Evolutionary conservation across 2,113 vertebrate species (phyloP).

Genomic region (Sorex fumeus): DNA sequence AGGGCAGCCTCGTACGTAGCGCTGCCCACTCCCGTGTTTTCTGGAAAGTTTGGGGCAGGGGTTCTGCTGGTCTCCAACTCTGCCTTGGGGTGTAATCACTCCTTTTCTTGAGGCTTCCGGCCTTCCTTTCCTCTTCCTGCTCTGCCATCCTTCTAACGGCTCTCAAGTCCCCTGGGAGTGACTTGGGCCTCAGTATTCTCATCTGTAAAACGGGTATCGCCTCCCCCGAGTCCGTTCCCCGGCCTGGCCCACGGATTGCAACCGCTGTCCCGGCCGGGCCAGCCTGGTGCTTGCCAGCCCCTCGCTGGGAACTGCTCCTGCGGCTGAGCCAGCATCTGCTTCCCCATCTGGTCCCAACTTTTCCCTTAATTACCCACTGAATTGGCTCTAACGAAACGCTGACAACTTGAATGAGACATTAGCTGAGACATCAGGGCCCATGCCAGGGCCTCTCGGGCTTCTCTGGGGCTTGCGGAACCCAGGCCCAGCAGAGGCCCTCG

Average conservation of each 20-base stretch:
- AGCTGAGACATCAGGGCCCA: conserved; percentile 68
- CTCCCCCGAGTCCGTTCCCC: accelerated
- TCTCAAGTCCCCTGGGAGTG: background rate
- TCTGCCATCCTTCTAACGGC: background rate
- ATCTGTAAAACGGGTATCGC: conserved; percentile 38
- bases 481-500: background rate
- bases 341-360: conserved; percentile 84
- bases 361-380: conserved; percentile 85
- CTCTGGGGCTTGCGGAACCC: conserved; percentile 1
- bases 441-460: conserved; percentile 69
- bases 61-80: background rate
- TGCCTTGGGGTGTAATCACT: background rate
- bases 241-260: no score
- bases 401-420: conserved; percentile 86
- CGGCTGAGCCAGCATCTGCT: conserved; percentile 78
- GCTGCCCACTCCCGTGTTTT: background rate
- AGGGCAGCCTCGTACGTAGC: background rate
- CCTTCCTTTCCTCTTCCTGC: background rate
- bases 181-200: conserved; percentile 40
- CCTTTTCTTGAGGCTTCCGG: background rate
- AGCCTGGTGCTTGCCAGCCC: background rate
- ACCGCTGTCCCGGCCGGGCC: background rate
- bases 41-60: background rate
- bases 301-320: conserved; percentile 29
- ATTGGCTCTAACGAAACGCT: conserved; percentile 83